phyloP scores from a whole-genome alignment of 2,113 vertebrate genomes.

The Mormyrus iriodes region DNA sequence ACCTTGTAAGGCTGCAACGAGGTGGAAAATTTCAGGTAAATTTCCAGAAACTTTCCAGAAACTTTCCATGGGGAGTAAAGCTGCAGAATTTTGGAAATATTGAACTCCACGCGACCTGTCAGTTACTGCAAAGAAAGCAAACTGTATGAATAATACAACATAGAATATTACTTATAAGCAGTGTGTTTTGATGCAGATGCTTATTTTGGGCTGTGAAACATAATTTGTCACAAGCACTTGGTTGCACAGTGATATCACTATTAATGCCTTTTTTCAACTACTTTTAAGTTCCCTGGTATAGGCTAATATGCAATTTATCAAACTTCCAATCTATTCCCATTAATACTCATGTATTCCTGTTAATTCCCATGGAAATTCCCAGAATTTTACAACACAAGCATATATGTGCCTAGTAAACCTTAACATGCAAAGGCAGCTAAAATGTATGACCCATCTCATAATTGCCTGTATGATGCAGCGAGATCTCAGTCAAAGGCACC shows the following conservation, averaged over 20 bases:
- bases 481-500: background rate
- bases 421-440: background rate
- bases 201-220: background rate
- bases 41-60: background rate
- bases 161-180: background rate
- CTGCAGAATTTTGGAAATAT: background rate
- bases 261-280: background rate
- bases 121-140: background rate
- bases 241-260: background rate
- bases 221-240: background rate
- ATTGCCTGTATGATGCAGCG: background rate
- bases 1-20: background rate
- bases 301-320: background rate
- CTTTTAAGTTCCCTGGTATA: background rate
- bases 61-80: background rate
- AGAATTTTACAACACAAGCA: background rate
- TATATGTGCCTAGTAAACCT: background rate
- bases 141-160: background rate
- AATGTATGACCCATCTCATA: background rate
- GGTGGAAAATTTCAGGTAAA: background rate
- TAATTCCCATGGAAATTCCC: background rate
- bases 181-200: background rate
- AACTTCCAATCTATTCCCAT: background rate
- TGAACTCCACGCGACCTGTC: background rate
- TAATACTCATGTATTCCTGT: background rate